A percentile compares a stretch with the other conserved stretches of the same genome.
Conservation (phyloP, 1,140 invertebrate species). For the Drosophila dunni region DNA sequence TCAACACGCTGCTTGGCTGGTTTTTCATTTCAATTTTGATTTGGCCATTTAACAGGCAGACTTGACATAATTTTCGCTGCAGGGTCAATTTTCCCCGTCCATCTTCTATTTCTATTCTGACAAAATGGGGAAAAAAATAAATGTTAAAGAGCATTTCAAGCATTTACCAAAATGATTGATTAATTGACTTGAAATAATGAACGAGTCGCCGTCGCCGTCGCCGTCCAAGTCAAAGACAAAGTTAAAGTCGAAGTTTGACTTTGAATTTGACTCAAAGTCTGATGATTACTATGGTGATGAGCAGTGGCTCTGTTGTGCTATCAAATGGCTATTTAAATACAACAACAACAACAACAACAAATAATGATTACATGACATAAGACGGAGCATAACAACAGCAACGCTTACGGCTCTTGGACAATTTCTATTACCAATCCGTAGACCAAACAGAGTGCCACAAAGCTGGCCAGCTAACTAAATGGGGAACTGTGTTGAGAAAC, state of each 20-base stretch:
- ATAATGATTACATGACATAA: constrained; percentile 68
- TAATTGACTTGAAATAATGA: constrained; percentile 63
- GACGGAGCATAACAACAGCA: constrained; percentile 20
- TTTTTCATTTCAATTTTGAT: constrained; percentile 29
- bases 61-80: constrained; percentile 46
- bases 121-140: constrained; percentile 21
- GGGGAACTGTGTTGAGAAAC: background rate
- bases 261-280: constrained; percentile 7
- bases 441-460: constrained; percentile 15
- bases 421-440: constrained; percentile 1
- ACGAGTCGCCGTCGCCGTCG: constrained; percentile 6
- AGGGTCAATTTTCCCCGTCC: background rate
- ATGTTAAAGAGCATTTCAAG: constrained; percentile 47
- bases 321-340: constrained; percentile 70
- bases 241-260: background rate
- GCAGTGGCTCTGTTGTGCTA: constrained; percentile 36
- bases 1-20: constrained; percentile 18
- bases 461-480: background rate
- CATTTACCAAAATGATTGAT: constrained; percentile 75
- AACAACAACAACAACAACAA: constrained; percentile 42
- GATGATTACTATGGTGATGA: constrained; percentile 39
- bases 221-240: background rate
- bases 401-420: constrained; percentile 32
- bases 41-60: constrained; percentile 33
- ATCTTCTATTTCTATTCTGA: no score